Conservation (phyloP, 1,140 invertebrate genomes). For the Thereuonema tuberculata region DNA sequence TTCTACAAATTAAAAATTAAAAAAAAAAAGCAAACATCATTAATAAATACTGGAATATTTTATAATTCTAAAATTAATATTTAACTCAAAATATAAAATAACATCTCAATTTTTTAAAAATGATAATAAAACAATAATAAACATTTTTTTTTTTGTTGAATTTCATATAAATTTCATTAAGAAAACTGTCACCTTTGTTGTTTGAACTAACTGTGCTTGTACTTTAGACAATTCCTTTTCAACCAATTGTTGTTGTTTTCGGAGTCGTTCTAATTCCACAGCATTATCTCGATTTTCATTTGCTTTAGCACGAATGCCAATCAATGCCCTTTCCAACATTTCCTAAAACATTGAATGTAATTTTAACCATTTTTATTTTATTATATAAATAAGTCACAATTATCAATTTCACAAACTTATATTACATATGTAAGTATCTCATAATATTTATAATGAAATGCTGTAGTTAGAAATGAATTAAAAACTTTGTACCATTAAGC, state of each 20-base stretch:
- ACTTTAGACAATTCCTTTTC: constrained; percentile 71
- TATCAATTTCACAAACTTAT: no score
- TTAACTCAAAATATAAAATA: no score
- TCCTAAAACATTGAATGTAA: constrained; percentile 36
- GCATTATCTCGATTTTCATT: constrained; percentile 44
- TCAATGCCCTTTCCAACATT: constrained; percentile 57
- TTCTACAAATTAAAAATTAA: constrained; percentile 41
- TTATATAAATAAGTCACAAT: background rate
- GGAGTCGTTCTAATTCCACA: constrained; percentile 49
- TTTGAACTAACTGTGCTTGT: constrained; percentile 66
- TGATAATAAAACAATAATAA: no score
- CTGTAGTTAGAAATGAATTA: no score
- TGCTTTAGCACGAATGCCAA: constrained; percentile 48
- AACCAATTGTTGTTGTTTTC: constrained; percentile 53
- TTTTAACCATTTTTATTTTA: constrained; percentile 2
- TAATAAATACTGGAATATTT: constrained; percentile 7
- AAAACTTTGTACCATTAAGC: no score
- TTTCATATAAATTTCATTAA: background rate
- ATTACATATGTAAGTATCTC: no score
- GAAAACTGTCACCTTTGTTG: constrained; percentile 57
- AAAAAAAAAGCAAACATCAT: constrained; percentile 2
- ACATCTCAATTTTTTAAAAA: no score
- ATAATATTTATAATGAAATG: no score
- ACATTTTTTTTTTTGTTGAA: background rate
- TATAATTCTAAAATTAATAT: background rate